Conservation (phyloP, 2,797 vertebrate species). For the Phylloscopus collybita region DNA sequence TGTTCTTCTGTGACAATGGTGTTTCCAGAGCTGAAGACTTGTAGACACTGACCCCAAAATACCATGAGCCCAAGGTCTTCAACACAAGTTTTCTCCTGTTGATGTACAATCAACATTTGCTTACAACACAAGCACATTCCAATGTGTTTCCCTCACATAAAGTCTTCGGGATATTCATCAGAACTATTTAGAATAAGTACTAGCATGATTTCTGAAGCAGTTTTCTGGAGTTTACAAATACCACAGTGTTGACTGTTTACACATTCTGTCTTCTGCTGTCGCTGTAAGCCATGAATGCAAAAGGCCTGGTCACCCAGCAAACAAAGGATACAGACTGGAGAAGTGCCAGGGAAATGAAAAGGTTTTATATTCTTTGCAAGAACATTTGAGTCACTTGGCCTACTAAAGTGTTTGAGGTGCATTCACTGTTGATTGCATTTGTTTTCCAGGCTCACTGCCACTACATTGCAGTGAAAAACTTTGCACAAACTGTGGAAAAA, state of each 20-base stretch:
- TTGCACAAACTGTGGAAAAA: constrained; percentile 66
- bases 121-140: neutral
- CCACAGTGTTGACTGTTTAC: neutral
- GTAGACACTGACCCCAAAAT: neutral
- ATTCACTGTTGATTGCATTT: constrained; percentile 33
- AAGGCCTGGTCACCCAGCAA: neutral
- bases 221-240: neutral
- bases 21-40: neutral
- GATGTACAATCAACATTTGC: neutral
- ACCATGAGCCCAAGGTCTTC: neutral
- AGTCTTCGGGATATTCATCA: neutral
- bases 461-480: constrained; percentile 75
- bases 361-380: constrained; percentile 41
- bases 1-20: neutral
- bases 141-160: neutral
- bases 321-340: constrained; percentile 38
- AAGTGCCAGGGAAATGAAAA: constrained; percentile 39
- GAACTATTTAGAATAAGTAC: neutral
- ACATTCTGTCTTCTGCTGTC: neutral
- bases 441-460: constrained; percentile 79
- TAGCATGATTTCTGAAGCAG: neutral
- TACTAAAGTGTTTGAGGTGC: constrained; percentile 34
- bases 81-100: neutral
- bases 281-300: neutral
- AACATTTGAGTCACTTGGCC: constrained; percentile 46